Evolutionary conservation across 2,888 invertebrate genomes (phyloP).

Genomic region (Microplitis deprimator): DNA sequence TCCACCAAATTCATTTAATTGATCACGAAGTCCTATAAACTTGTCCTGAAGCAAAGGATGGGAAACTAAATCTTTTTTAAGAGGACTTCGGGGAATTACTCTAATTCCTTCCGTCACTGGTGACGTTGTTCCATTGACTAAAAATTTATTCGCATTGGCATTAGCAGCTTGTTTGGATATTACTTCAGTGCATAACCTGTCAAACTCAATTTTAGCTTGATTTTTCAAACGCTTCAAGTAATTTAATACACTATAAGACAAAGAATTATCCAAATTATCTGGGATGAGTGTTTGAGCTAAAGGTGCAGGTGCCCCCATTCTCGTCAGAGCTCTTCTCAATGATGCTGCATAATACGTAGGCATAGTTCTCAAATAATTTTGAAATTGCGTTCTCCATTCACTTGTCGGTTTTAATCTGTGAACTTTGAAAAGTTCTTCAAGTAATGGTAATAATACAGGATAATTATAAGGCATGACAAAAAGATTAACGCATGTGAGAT

Average conservation of each 20-base stretch:
- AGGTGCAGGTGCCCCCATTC: conserved; percentile 91
- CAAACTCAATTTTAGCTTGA: conserved; percentile 92
- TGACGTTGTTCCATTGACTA: conserved; percentile 67
- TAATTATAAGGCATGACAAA: conserved; percentile 99
- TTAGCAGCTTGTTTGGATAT: conserved; percentile 75
- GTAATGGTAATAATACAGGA: conserved; percentile 89
- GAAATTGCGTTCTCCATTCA: conserved; percentile 94
- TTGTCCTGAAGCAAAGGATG: conserved; percentile 88
- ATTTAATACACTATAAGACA: conserved; percentile 93
- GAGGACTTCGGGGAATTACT: conserved; percentile 79
- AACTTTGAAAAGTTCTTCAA: conserved; percentile 95
- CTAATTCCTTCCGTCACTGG: conserved; percentile 83
- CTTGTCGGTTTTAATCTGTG: conserved; percentile 92
- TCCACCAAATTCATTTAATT: conserved; percentile 88
- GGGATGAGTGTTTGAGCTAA: conserved; percentile 89
- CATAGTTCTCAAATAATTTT: conserved; percentile 95
- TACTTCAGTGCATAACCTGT: conserved; percentile 87
- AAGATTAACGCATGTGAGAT: conserved; percentile 93
- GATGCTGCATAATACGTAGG: conserved; percentile 95
- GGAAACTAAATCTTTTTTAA: conserved; percentile 85
- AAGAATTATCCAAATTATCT: conserved; percentile 92
- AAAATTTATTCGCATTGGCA: conserved; percentile 63
- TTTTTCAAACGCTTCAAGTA: conserved; percentile 96
- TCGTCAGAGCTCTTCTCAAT: conserved; percentile 88
- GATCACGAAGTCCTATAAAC: conserved; percentile 86